These are phyloP conservation scores for Benitochromis conjunctus DNA, from an alignment of 2,113 vertebrate species.

Conservation along the genomic window DNA sequence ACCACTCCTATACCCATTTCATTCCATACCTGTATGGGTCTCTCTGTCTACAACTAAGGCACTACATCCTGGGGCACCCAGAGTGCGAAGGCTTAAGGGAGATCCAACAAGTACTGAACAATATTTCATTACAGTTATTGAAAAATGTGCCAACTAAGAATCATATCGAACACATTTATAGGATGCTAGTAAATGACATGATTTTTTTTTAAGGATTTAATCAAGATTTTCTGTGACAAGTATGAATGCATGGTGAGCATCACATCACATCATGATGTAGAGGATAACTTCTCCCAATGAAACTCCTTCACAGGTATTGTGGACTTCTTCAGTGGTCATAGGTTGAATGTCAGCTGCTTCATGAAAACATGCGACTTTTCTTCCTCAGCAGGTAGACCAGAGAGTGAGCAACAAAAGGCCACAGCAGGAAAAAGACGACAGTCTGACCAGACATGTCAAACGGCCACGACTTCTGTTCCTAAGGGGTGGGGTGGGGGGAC, in stretches of 20 bases:
- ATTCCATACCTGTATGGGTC: neutral
- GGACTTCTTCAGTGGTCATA: neutral
- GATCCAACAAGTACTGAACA: neutral
- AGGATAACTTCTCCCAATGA: neutral
- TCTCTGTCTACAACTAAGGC: neutral
- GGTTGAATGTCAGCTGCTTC: neutral
- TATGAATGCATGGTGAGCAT: neutral
- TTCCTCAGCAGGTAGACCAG: conserved; percentile 76
- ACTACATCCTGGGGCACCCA: neutral
- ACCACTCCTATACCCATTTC: neutral
- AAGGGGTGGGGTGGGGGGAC: neutral
- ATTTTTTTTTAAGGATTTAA: neutral
- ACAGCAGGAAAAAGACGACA: conserved; percentile 84
- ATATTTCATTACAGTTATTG: neutral
- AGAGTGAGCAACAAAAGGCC: conserved; percentile 89
- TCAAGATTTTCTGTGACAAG: neutral
- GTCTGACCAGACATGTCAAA: conserved; percentile 66
- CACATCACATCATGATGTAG: neutral
- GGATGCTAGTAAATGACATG: neutral
- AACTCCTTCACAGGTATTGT: neutral
- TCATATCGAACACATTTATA: neutral
- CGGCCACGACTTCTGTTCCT: conserved; percentile 66
- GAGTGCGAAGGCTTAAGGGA: neutral
- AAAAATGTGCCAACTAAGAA: neutral
- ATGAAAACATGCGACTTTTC: conserved; percentile 44